These are phyloP conservation scores for Enteromius viviparus DNA, from an alignment of 2,797 vertebrate genomes.

Conservation along the genomic window DNA sequence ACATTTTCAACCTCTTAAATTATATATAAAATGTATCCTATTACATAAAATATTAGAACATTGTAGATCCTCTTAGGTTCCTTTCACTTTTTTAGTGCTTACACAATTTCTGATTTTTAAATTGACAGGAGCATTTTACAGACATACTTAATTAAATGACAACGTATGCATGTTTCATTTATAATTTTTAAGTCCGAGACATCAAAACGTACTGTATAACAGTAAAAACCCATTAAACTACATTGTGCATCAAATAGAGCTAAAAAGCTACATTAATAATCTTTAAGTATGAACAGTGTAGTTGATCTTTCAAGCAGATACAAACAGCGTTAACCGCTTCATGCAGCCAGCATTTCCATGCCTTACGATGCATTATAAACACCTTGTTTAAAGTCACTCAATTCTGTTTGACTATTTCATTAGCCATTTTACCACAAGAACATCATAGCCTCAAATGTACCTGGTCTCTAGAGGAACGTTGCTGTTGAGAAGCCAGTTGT, in stretches of 20 bases:
- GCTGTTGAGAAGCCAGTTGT: constrained; percentile 99
- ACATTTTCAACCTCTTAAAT: neutral
- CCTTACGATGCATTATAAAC: constrained; percentile 24
- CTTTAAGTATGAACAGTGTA: constrained; percentile 4
- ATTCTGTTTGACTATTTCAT: neutral
- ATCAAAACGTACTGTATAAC: neutral
- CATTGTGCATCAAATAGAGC: neutral
- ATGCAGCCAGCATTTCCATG: constrained; percentile 46
- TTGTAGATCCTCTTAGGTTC: neutral
- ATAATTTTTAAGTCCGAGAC: neutral
- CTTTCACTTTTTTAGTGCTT: neutral
- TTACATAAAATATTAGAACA: neutral
- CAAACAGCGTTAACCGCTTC: neutral
- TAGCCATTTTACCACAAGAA: neutral
- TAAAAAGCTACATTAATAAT: constrained; percentile 1
- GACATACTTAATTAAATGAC: neutral
- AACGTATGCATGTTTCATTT: neutral
- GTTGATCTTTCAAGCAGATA: constrained; percentile 18
- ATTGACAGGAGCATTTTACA: neutral
- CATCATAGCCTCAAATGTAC: constrained; percentile 69
- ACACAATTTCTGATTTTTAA: neutral
- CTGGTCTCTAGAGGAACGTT: constrained; percentile 99
- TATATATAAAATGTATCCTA: neutral
- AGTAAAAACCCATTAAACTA: constrained; percentile 13
- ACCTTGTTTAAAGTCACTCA: neutral